phyloP scores from a whole-genome alignment of 2,113 vertebrate species.

The Rissa tridactyla region DNA sequence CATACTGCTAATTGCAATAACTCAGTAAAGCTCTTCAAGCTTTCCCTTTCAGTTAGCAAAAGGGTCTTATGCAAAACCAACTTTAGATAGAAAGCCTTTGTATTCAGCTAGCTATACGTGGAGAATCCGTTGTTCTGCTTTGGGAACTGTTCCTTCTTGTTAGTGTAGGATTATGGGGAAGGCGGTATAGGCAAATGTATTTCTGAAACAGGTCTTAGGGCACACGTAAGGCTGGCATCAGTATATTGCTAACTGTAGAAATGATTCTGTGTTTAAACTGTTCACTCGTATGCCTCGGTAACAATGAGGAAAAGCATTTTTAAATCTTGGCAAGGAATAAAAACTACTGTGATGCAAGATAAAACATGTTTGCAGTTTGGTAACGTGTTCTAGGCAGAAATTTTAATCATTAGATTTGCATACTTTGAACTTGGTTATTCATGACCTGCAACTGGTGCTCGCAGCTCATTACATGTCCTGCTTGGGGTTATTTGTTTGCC shows the following conservation, averaged over 20 bases:
- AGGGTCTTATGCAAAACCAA: neutral
- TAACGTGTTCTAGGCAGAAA: neutral
- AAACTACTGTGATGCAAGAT: neutral
- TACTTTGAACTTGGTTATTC: conserved; percentile 31
- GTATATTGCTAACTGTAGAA: neutral
- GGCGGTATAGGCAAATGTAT: neutral
- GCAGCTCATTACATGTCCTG: neutral
- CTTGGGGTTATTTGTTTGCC: neutral
- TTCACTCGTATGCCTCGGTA: neutral
- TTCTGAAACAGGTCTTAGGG: neutral
- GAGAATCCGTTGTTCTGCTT: neutral
- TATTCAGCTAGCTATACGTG: neutral
- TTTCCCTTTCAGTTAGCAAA: neutral
- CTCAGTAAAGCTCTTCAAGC: neutral
- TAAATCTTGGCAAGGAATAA: neutral
- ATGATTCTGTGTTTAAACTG: neutral
- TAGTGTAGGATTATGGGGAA: neutral
- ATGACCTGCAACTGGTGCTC: neutral
- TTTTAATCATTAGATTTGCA: neutral
- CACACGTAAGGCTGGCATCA: rapidly evolving
- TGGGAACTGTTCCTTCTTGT: neutral
- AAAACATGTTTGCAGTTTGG: conserved; percentile 14
- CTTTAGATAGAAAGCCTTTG: neutral
- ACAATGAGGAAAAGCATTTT: neutral
- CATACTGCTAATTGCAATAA: neutral